phyloP scores from a whole-genome alignment of 2,888 invertebrate species.

The Spodoptera picta region DNA sequence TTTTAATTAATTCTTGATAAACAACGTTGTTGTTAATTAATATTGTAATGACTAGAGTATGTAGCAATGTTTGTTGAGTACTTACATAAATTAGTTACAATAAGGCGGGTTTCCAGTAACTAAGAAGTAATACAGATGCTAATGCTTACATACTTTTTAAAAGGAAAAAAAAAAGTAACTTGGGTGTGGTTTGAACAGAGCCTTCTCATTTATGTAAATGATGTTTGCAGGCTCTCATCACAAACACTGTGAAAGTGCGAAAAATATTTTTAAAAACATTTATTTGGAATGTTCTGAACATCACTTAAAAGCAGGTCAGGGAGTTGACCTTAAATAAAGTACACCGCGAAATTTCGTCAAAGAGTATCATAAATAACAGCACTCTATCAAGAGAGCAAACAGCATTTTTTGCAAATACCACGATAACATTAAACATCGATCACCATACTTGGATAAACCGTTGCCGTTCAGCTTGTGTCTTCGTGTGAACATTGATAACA shows the following conservation, averaged over 20 bases:
- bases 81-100: too few species aligned
- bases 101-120: too few species aligned
- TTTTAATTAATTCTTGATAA: constrained; percentile 55
- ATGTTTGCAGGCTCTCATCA: too few species aligned
- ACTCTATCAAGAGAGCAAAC: constrained; percentile 37
- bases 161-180: too few species aligned
- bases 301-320: constrained; percentile 15
- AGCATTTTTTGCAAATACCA: constrained; percentile 38
- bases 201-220: too few species aligned
- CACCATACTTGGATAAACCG: constrained; percentile 51
- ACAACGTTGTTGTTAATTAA: constrained; percentile 49
- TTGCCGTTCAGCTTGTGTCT: constrained; percentile 60
- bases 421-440: constrained; percentile 51
- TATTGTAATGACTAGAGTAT: constrained; percentile 19
- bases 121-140: too few species aligned
- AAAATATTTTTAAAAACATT: constrained; percentile 4
- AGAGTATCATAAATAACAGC: constrained; percentile 44
- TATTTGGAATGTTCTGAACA: neutral
- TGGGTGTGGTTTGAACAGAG: neutral
- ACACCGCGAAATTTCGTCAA: constrained; percentile 35
- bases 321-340: constrained; percentile 15
- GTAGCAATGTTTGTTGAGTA: neutral
- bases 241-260: neutral
- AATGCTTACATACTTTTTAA: too few species aligned
- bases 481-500: constrained; percentile 60